phyloP scores from a whole-genome alignment of 2,888 invertebrate genomes.

The Punctoribates punctum region DNA sequence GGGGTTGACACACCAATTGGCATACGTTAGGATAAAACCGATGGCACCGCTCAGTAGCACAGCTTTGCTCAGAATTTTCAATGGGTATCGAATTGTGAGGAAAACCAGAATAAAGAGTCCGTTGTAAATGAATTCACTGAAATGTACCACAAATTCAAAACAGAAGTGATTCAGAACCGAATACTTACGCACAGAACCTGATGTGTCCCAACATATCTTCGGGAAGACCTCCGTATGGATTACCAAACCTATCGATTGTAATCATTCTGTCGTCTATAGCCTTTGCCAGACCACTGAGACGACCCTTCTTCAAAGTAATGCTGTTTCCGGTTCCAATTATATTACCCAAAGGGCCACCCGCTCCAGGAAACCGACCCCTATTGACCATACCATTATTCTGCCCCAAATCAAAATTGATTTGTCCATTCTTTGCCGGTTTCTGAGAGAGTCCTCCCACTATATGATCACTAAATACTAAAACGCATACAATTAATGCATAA shows the following conservation, averaged over 20 bases:
- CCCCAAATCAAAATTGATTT: too few relatives aligned
- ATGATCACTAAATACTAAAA: too few relatives aligned
- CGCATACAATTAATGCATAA: too few relatives aligned
- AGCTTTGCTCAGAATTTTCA: slow-evolving; percentile 4
- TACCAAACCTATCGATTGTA: not conserved
- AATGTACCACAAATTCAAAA: too few relatives aligned
- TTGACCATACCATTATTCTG: not conserved
- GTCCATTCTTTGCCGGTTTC: too few relatives aligned
- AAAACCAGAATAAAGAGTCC: not conserved
- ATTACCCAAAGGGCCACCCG: not conserved
- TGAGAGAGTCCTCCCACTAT: too few relatives aligned
- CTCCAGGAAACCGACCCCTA: not conserved
- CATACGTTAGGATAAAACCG: not conserved
- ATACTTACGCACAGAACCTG: slow-evolving; percentile 23
- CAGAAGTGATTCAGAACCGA: not conserved
- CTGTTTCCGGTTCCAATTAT: not conserved
- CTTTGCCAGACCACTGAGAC: not conserved
- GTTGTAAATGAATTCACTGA: not conserved
- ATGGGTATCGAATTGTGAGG: not conserved
- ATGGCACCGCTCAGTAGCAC: not conserved
- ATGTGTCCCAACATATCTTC: not conserved
- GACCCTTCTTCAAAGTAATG: not conserved
- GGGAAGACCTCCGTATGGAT: slow-evolving; percentile 6
- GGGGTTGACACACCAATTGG: slow-evolving; percentile 12
- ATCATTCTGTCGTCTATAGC: not conserved